Evolutionary conservation across 1,140 invertebrate genomes (phyloP), one percentile per base, ranked within the genome.

Genomic region (Sitobion miscanthi): DNA sequence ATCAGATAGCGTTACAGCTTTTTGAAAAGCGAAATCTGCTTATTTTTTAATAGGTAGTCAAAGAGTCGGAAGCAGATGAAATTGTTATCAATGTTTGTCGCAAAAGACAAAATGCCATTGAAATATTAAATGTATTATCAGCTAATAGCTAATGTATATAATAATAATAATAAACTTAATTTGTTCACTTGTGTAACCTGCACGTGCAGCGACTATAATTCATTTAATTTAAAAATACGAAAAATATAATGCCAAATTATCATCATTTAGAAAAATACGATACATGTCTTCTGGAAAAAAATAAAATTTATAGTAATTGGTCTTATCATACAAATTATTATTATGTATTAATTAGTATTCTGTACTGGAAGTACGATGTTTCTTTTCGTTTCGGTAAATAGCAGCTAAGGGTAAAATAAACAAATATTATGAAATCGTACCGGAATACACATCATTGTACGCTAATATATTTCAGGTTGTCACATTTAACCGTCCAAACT

Each of bases 1-100:
- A 69, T 69, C 30, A 69, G 62, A 69, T 69, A 69, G 0, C 30
- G 30, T 69, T 69, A n/a, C 30, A 69, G 3, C 62, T 69, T 69
- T 69, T 69, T 69, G 62, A 69, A 69, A 69, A n/a, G 62, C 4
- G 1, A 69, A 69, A n/a, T 69, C 30, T 69, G 30, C 30, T 69
- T 69, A 69, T 69, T 69, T 69, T 69, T 69, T 69, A 69, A 69
- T 69, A 69, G 30, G 62, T 69, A 69, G 62, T 69, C 62, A 69
- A 69, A 69, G 62, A 69, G 62, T n/a, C 14, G 62, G 11, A 14
- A 69, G 30, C 11, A n/a, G 11, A 14, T 69, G 0, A n/a, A n/a
- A 69, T n/a, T 69, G 11, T 69, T 69, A 69, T 69, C 62, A 69
- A n/a, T 69, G 62, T 69, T 69, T n/a, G 30, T 69, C 30, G n/a